Conservation (phyloP, 1,140 invertebrate genomes). For the Contarinia nasturtii region DNA sequence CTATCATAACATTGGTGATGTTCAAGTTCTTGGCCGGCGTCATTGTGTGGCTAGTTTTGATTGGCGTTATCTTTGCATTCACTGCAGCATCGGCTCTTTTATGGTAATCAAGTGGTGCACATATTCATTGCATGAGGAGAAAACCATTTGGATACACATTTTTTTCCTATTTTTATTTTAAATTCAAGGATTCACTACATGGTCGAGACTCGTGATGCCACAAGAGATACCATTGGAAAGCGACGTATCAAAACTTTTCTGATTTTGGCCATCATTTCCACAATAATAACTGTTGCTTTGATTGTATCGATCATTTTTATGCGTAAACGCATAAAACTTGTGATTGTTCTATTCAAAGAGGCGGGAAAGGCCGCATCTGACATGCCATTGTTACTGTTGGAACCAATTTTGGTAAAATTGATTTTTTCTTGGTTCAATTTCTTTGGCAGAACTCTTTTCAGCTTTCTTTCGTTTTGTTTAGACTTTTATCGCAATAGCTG, state of each 20-base stretch:
- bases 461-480: conserved; percentile 17
- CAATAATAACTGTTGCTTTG: conserved; percentile 39
- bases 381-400: conserved; percentile 54
- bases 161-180: no score
- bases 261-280: conserved; percentile 36
- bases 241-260: conserved; percentile 25
- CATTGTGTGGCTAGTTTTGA: conserved; percentile 48
- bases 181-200: conserved; percentile 12
- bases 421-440: conserved; percentile 2
- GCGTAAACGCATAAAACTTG: conserved; percentile 48
- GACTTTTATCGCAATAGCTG: conserved; percentile 40
- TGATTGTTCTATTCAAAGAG: conserved; percentile 52
- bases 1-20: conserved; percentile 35
- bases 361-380: conserved; percentile 48
- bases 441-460: neutral
- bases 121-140: no score
- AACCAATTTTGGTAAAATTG: conserved; percentile 43
- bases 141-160: no score
- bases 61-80: conserved; percentile 33
- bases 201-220: conserved; percentile 5
- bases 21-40: conserved; percentile 39
- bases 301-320: conserved; percentile 48
- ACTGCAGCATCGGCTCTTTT: conserved; percentile 38
- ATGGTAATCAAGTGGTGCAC: conserved; percentile 40
- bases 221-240: conserved; percentile 11